Conservation (phyloP, 2,113 vertebrate genomes). For the Clarias gariepinus region DNA sequence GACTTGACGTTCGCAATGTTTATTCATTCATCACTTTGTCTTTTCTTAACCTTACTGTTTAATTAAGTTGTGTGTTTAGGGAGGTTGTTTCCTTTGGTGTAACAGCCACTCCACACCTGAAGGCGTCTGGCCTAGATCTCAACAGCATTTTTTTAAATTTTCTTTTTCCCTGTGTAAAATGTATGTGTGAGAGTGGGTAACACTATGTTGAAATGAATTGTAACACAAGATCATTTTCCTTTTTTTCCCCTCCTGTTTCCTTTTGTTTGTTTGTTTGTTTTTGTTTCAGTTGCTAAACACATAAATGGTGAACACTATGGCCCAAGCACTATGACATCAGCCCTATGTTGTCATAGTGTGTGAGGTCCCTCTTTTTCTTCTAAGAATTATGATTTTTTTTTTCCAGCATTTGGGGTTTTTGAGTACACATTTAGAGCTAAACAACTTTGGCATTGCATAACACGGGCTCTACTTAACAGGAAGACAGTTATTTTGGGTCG, state of each 20-base stretch:
- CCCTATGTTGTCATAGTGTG: no score
- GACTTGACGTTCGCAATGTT: neutral
- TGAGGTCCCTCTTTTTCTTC: no score
- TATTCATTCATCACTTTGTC: neutral
- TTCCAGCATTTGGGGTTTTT: no score
- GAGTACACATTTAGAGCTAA: no score
- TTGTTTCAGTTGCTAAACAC: neutral
- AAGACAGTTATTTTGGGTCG: no score
- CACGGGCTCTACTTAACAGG: no score
- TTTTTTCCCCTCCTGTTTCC: neutral
- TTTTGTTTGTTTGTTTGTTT: neutral
- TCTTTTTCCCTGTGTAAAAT: neutral
- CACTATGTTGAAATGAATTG: neutral
- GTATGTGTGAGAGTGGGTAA: neutral
- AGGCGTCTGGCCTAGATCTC: no score
- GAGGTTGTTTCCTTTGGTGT: constrained; percentile 11
- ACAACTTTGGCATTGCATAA: no score
- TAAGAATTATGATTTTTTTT: no score
- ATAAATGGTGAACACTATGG: neutral
- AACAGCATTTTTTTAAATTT: neutral
- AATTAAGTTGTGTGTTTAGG: neutral
- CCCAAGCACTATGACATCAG: no score
- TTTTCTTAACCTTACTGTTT: neutral
- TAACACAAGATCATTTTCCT: neutral
- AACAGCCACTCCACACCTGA: neutral